Conservation (phyloP, 2,113 vertebrate genomes). For the Chroicocephalus ridibundus region DNA sequence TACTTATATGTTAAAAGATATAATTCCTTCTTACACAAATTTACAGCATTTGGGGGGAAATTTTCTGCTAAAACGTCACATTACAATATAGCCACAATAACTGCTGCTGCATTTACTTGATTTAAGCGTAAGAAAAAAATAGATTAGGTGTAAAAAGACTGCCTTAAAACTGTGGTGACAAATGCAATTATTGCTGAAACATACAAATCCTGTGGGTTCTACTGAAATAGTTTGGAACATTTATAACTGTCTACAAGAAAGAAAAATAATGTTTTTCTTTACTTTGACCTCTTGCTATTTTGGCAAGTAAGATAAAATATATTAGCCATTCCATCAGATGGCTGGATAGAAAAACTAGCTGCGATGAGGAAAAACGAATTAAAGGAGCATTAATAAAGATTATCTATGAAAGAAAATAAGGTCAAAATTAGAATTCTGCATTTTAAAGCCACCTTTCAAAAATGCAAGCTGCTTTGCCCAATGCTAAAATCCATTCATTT, state of each 20-base stretch:
- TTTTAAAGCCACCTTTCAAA: conserved; percentile 58
- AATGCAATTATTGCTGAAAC: conserved; percentile 69
- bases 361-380: conserved; percentile 23
- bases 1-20: background rate
- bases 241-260: background rate
- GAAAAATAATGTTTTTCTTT: background rate
- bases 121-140: conserved; percentile 65
- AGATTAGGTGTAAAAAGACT: conserved; percentile 68
- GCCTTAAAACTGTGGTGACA: conserved; percentile 54
- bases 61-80: conserved; percentile 52
- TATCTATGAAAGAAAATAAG: conserved; percentile 63
- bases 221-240: conserved; percentile 10
- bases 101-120: conserved; percentile 68
- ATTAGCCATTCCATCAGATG: conserved; percentile 37
- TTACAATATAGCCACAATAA: conserved; percentile 49
- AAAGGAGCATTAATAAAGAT: conserved; percentile 61
- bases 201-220: conserved; percentile 13
- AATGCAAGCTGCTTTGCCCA: conserved; percentile 50
- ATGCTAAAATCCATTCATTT: conserved; percentile 64
- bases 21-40: background rate
- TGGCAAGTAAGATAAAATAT: conserved; percentile 30
- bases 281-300: conserved; percentile 2
- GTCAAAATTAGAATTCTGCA: conserved; percentile 49
- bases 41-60: background rate
- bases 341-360: conserved; percentile 24